Base-by-base conservation (phyloP, 2,113 vertebrate species). In the Phycodurus eques region DNA sequence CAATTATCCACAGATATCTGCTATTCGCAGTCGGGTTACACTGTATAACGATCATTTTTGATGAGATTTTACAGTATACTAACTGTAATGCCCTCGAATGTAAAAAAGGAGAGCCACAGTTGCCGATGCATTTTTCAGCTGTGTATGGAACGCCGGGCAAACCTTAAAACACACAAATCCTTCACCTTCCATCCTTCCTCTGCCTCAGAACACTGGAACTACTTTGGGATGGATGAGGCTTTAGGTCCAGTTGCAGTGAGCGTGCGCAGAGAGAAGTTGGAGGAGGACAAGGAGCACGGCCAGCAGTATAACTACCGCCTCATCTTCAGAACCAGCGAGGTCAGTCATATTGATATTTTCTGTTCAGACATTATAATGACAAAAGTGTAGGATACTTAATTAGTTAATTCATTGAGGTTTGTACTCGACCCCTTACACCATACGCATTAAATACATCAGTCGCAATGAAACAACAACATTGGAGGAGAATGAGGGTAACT, bases 241-340 rank as follows among this genome's bases (percentile, higher is more conserved):
- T 88, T 98, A 65, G 96, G 96, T 74, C 96, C 96, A 0, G 95
- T 98, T 79, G 96, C 96, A 72, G 94, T 98, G 79, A 98, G 95
- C 85, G 89, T 98, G 82, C 94, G 96, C 81, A 94, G 96, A 79
- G 96, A 98, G 80, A 98, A 98, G 82, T 90, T 95, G 69, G 96
- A 98, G 68, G 96, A 98, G 81, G 94, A 95, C 47, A 98, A 97
- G 80, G 96, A 98, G 78, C 96, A 95, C 3, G 94, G 95, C 71
- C 94, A 94, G 81, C 96, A 96, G 7, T 96, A 96, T 84, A 98
- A 95, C 90, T 98, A 97, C 83, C 91, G 96, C 44, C 91, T 98
- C 85, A 98, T 98, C 92, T 98, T 98, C 88, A 92, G 96, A 85
- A 98, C 95, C 71, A 97, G 96, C n/a, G 95, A 98, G 95, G 96